Evolutionary conservation across 37 sponge, comb jelly and placozoan genomes (phyloP), one percentile per base, ranked within the genome.

Genomic region (Axinella damicornis): DNA sequence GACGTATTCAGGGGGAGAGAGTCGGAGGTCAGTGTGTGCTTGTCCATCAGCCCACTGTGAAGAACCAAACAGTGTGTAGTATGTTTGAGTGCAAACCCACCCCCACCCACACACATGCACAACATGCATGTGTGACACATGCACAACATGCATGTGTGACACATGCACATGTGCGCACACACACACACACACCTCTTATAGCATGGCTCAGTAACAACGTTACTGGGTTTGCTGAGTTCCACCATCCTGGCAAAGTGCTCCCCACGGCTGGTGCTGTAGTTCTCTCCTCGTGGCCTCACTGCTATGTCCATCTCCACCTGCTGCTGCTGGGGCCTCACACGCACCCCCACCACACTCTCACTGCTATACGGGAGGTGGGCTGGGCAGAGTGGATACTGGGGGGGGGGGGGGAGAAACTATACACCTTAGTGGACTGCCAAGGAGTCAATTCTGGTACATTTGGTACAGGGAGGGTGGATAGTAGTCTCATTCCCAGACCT

Each of bases 301-400:
- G 78, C 69, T 18, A 92, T 38, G 19, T 88, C 77, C 6, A 88
- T 34, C 66, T 69, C 63, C 33, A 94, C 70, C 31, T 83, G 63
- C 59, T 57, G 65, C 52, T 68, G 72, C 24, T 77, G 60, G 25
- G 77, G 67, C 22, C 92, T 75, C 38, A 88, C 84, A 18, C 72
- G 68, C 15, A 80, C 92, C 65, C 70, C 52, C 63, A 31, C 28
- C 33, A 94, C 55, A 39, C 15, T 73, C 1, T 57, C 66, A 62
- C 81, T 20, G 27, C 60, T 62, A 41, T 79, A 80, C 0, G 82
- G 81, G 18, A 81, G 41, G 77, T 87, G 89, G 20, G 82, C 82
- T 19, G 95, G 95, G 4, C 92, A 78, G 24, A 87, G 61, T 18
- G 95, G 95, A 57, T 94, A 85, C 92, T 94, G 76, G 22, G 66